Base-by-base conservation (phyloP, 2,113 vertebrate species). In the Pungitius pungitius region DNA sequence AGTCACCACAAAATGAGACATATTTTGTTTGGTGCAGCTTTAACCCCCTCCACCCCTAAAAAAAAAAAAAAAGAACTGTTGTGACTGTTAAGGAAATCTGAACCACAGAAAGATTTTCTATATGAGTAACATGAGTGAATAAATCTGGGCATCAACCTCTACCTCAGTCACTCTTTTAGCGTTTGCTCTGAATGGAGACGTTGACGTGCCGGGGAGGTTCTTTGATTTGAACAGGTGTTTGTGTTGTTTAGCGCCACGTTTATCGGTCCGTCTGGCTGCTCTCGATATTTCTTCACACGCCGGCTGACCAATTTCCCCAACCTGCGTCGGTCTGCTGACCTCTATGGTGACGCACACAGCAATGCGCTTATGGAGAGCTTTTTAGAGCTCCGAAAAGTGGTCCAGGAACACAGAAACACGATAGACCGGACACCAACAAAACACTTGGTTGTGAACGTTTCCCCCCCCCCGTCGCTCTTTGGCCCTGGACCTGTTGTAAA, bases 81-180 rank as follows among this genome's bases (percentile, higher is more conserved):
- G 20, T 63, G 40, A 27, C 13, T 22, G 33, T 71, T 76, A 64
- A 67, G 59, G 51, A 33, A 65, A 52, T 45, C 24, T 51, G 49
- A 71, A 51, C 20, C 43, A 33, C 24, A 72, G 77, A 30, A 26
- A 37, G 14, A 83, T 82, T 77, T 83, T 51, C 71, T 6, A 77
- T 81, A 64, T 83, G 58, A 77, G 68, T 57, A 74, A 60, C 11
- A 52, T 73, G 30, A 56, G 11, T 45, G 74, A 56, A 57, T 60
- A 30, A 63, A 56, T 73, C 26, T 22, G 49, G 49, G 51, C 35
- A 15, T 40, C 4, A 63, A 49, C 73, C 77, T 33, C 69, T 61
- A 22, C 65, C 43, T 81, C 40, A 17, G 60, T 74, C 20, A 0
- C 11, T 39, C 22, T 60, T 37, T 64, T 58, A 42, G 59, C 15